phyloP scores from a whole-genome alignment of 2,113 vertebrate genomes.

The Mystacornis crossleyi region DNA sequence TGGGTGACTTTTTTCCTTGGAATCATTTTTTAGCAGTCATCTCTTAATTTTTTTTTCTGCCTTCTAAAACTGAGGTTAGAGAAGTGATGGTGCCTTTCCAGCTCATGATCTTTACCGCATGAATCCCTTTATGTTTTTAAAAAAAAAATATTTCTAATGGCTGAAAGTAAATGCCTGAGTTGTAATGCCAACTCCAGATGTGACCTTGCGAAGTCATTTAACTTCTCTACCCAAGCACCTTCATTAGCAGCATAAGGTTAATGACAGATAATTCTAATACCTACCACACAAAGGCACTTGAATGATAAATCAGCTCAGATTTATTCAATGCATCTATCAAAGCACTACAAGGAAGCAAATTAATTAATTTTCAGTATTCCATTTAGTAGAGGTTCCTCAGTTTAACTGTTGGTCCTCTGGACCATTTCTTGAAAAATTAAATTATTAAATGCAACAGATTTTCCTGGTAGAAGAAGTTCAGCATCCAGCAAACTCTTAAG shows the following conservation, averaged over 20 bases:
- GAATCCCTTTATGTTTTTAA: background rate
- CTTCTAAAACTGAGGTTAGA: background rate
- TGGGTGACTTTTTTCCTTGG: background rate
- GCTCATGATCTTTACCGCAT: background rate
- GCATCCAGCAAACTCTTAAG: background rate
- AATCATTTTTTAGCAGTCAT: background rate
- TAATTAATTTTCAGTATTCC: background rate
- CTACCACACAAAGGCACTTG: background rate
- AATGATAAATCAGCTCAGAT: background rate
- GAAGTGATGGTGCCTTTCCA: background rate
- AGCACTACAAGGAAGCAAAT: background rate
- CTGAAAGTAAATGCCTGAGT: background rate
- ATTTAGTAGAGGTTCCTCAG: background rate
- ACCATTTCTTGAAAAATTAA: background rate
- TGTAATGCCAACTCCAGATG: background rate
- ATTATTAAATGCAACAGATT: background rate
- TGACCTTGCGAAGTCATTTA: conserved; percentile 12
- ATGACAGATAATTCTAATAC: background rate
- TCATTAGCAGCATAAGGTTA: background rate
- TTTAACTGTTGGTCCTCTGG: background rate
- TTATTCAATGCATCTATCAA: background rate
- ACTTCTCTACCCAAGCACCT: background rate
- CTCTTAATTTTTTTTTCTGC: background rate
- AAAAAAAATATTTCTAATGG: background rate
- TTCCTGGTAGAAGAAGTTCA: background rate